Evolutionary conservation across 2,888 invertebrate genomes (phyloP).

Genomic region (Odontocerum albicorne): DNA sequence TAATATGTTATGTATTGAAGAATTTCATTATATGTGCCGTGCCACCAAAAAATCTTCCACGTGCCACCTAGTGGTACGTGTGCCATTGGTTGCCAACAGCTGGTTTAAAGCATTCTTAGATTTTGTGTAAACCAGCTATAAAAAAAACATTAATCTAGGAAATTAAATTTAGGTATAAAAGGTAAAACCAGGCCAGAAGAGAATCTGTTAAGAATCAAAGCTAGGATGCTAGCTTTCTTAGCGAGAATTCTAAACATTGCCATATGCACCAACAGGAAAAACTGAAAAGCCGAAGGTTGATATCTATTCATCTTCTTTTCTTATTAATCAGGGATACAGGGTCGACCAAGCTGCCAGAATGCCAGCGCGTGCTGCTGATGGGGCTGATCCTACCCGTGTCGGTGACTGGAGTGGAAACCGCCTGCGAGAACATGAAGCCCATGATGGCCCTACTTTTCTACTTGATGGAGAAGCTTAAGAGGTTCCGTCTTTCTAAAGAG

Average conservation of each 20-base stretch:
- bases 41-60: no score
- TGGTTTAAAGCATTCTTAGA: no score
- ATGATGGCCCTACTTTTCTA: slow-evolving; percentile 89
- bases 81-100: no score
- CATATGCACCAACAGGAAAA: not conserved
- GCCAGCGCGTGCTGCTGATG: slow-evolving; percentile 79
- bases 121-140: no score
- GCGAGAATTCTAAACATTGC: not conserved
- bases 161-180: no score
- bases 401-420: slow-evolving; percentile 67
- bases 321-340: slow-evolving; percentile 57
- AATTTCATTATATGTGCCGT: no score
- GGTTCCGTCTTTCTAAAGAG: slow-evolving; percentile 88
- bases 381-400: slow-evolving; percentile 74
- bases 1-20: no score
- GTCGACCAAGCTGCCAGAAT: slow-evolving; percentile 73
- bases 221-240: not conserved
- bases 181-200: no score
- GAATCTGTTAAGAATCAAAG: no score
- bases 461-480: slow-evolving; percentile 87
- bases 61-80: no score
- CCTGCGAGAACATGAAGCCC: slow-evolving; percentile 76
- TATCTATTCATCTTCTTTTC: not conserved
- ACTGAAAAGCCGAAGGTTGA: no score
- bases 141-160: no score